Conservation (phyloP, 2,797 vertebrate genomes). For the Gallinago stenura region DNA sequence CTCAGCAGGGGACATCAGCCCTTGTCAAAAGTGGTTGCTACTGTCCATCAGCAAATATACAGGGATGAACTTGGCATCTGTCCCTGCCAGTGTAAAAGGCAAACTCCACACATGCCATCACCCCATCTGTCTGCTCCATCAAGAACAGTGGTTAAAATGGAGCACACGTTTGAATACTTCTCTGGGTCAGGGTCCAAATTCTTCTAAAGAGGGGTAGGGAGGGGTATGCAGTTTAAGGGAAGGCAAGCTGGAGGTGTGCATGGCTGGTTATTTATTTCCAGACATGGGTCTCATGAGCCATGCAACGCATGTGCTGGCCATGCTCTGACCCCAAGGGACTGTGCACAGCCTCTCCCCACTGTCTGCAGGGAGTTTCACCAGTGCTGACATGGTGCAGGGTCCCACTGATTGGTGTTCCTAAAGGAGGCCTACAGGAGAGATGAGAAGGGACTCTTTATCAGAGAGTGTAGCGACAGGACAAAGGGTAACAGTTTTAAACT, state of each 20-base stretch:
- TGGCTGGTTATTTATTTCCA: background rate
- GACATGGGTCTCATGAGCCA: background rate
- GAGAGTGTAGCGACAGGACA: too few species aligned
- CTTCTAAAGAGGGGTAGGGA: background rate
- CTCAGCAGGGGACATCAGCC: background rate
- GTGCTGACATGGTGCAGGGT: background rate
- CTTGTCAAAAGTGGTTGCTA: background rate
- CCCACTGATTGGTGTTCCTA: background rate
- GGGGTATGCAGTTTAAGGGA: background rate
- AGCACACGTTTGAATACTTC: accelerated
- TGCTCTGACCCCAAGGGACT: background rate
- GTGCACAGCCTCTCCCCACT: background rate
- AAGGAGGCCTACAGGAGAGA: background rate
- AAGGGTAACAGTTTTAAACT: background rate
- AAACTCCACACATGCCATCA: background rate
- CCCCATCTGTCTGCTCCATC: background rate
- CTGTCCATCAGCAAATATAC: background rate
- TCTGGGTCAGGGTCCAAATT: background rate
- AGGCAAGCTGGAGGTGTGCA: background rate
- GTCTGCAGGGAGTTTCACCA: background rate
- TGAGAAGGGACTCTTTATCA: background rate
- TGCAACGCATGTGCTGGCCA: background rate
- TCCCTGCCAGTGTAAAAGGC: background rate
- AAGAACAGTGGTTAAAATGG: background rate
- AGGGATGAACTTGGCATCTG: background rate